phyloP scores from a whole-genome alignment of 2,113 vertebrate species.

The Tragelaphus scriptus region DNA sequence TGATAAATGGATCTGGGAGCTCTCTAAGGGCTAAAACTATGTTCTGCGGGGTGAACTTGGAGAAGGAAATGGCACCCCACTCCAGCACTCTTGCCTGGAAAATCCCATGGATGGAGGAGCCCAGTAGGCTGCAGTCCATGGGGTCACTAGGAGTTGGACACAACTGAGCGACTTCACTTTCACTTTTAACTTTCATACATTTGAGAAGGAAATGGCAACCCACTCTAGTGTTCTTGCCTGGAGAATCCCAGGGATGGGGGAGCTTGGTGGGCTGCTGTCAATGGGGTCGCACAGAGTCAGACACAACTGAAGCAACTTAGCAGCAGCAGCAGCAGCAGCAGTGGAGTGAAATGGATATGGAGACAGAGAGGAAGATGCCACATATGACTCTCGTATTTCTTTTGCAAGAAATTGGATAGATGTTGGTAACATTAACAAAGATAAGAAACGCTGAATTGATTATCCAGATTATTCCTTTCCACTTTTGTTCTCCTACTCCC shows the following conservation, averaged over 20 bases:
- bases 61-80: background rate
- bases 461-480: background rate
- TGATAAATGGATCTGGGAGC: background rate
- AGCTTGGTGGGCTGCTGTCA: background rate
- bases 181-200: too few species aligned
- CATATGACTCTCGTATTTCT: background rate
- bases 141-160: background rate
- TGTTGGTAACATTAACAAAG: background rate
- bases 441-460: background rate
- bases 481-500: background rate
- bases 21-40: background rate
- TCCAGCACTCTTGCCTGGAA: background rate
- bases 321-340: background rate
- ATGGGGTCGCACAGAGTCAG: background rate
- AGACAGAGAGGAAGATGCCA: background rate
- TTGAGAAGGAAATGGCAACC: background rate
- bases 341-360: background rate
- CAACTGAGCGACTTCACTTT: background rate
- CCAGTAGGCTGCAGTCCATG: background rate
- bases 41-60: background rate
- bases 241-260: background rate
- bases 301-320: accelerated
- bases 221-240: background rate
- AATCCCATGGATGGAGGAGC: accelerated
- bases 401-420: background rate